Evolutionary conservation across 2,113 vertebrate species (phyloP).

Genomic region (Corynorhinus townsendii): DNA sequence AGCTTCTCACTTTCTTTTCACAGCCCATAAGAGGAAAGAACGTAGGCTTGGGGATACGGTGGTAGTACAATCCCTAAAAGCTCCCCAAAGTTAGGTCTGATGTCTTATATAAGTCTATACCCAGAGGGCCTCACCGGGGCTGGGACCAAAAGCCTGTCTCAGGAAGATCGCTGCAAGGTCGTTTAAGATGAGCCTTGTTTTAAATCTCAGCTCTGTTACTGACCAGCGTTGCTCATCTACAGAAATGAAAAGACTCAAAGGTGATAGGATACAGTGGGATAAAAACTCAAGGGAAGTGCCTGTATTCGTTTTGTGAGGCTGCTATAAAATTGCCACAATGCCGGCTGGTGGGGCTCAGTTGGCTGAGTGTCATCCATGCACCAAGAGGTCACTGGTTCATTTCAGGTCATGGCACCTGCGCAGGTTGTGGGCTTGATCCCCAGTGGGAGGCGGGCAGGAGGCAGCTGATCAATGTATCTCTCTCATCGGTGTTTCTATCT

Average conservation of each 20-base stretch:
- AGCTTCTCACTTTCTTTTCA: background rate
- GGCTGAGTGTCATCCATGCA: no score
- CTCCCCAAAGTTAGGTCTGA: background rate
- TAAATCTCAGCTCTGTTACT: background rate
- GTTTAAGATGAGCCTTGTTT: background rate
- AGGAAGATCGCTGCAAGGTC: background rate
- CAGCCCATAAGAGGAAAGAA: background rate
- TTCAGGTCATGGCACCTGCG: no score
- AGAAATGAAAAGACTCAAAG: background rate
- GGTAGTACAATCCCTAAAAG: accelerated
- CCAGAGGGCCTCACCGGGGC: background rate
- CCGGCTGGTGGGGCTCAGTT: no score
- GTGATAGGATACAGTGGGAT: background rate
- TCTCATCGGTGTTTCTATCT: no score
- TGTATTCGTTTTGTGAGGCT: no score
- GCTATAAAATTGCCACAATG: no score
- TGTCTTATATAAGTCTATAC: accelerated
- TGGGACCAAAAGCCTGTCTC: background rate
- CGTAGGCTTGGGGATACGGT: background rate
- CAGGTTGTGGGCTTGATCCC: no score
- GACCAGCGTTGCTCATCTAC: background rate
- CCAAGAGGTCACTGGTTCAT: no score
- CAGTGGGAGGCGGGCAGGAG: no score
- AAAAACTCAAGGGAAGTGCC: accelerated
- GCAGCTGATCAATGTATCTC: no score